Base-by-base conservation (phyloP, 2,888 invertebrate genomes). In the Ferdinandea cuprea region DNA sequence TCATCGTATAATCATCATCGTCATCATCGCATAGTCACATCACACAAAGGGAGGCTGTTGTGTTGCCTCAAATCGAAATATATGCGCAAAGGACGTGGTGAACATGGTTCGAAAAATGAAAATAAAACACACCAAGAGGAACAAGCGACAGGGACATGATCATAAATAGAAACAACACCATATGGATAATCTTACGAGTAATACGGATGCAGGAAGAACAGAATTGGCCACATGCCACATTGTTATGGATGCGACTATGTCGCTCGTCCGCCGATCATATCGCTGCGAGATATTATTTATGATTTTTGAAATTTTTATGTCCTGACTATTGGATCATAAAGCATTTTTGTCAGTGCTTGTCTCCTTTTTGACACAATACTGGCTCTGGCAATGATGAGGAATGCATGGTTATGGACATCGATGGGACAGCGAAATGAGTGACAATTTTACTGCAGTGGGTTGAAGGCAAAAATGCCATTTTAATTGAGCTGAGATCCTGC, bases 41-140 rank as follows among this genome's bases (percentile, higher is more conserved):
- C 83, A 72, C 69, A 83, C 61, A 72, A 61, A 72, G 56, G 54
- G 19, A 50, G 54, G 37, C 15, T 72, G 54, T 72, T 66, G 52
- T 61, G 63, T n/a, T n/a, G n/a, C 19, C 44, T 59, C 40, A 77
- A 71, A 77, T 77, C 81, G 77, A 83, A 83, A 83, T 83, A 73
- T 78, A 68, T 83, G 77, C 72, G 63, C 66, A 73, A 72, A 72
- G 56, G 35, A 78, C 66, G 77, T 73, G 71, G 76, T 63, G 61
- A 63, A 72, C 42, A 58, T 52, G 50, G 42, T 32, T 46, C 9
- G 65, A 48, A 46, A 17, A 52, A 63, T 68, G 72, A 50, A 77
- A 73, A 72, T 68, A 68, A 68, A 83, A 44, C n/a, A 32, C 15
- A 40, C n/a, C 37, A 15, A 30, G 30, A 28, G 21, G 19, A 54